A percentile compares a stretch with the other conserved stretches of the same genome.
Evolutionary conservation across 2,113 vertebrate species (phyloP).

Genomic region (Pelmatolapia mariae): DNA sequence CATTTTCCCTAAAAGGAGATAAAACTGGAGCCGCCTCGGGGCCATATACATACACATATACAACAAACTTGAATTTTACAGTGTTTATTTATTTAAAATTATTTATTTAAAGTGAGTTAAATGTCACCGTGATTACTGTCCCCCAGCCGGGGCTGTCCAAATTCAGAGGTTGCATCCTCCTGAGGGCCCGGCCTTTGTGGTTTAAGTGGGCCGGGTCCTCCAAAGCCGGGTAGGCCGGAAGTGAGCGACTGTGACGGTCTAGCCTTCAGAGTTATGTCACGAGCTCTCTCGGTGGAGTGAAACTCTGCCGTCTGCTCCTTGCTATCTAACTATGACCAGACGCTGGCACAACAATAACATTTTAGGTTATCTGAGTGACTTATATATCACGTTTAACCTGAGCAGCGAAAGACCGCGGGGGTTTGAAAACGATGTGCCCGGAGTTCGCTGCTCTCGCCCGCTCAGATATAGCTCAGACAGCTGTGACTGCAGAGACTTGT

Average conservation of each 20-base stretch:
- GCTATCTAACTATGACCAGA: neutral
- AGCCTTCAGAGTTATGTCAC: neutral
- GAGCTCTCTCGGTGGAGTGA: neutral
- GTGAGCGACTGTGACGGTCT: neutral
- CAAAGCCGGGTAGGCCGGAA: neutral
- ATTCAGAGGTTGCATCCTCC: neutral
- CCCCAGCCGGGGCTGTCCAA: neutral
- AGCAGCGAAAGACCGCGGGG: neutral
- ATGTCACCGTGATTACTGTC: neutral
- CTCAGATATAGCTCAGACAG: neutral
- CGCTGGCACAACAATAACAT: neutral
- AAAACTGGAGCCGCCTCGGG: conserved; percentile 8
- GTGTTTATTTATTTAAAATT: no score
- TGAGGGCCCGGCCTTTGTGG: neutral
- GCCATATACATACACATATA: neutral
- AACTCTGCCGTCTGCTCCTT: neutral
- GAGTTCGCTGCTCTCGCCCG: neutral
- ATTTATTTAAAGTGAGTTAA: neutral
- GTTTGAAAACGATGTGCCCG: neutral
- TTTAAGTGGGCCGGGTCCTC: neutral
- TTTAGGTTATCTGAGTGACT: fast-evolving
- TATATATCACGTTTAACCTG: neutral
- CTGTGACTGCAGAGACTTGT: neutral
- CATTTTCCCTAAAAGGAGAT: neutral
- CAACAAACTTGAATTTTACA: no score